Conservation (phyloP, 2,113 vertebrate genomes). For the Calidris pygmaea region DNA sequence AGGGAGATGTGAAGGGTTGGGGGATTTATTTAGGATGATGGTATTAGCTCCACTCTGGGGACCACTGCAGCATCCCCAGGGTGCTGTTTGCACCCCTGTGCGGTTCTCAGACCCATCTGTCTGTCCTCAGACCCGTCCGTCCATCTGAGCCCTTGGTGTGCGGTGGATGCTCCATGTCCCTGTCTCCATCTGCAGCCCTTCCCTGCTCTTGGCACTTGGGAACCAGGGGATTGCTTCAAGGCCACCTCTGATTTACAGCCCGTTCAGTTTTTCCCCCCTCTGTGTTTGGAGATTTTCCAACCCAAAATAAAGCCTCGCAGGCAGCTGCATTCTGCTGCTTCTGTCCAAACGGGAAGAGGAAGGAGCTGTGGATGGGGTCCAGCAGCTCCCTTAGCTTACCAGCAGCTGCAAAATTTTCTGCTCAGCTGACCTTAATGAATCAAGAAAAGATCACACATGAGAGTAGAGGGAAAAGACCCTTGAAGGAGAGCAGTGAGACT, state of each 20-base stretch:
- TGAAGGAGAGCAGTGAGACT: background rate
- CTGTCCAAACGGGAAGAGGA: background rate
- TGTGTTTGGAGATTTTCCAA: background rate
- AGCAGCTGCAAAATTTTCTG: conserved; percentile 7
- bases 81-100: background rate
- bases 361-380: background rate
- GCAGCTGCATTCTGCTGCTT: conserved; percentile 19
- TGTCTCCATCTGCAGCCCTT: background rate
- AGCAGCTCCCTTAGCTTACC: background rate
- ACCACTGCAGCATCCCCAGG: background rate
- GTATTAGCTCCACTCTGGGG: background rate
- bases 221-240: background rate
- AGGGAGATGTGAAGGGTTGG: background rate
- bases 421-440: background rate
- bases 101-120: background rate
- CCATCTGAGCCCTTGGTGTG: accelerated
- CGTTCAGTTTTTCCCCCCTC: background rate
- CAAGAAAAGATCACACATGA: background rate
- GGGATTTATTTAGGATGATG: background rate
- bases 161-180: accelerated
- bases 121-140: accelerated
- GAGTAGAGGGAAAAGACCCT: background rate
- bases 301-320: background rate
- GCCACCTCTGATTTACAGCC: background rate
- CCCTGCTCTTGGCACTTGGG: background rate